Evolutionary conservation across 2,888 invertebrate species (phyloP).

Genomic region (Epistrophe eligans): DNA sequence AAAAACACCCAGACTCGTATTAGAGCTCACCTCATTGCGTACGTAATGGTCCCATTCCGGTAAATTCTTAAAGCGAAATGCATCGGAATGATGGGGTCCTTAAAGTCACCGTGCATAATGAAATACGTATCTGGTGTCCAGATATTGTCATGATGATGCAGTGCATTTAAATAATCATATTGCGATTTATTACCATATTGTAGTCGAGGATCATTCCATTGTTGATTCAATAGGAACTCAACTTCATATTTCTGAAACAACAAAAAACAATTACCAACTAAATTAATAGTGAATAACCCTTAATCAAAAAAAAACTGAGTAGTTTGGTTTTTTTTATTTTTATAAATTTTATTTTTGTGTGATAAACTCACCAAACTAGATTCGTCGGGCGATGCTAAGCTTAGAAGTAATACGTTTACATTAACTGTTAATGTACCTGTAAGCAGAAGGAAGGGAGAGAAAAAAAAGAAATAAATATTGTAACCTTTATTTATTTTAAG

Average conservation of each 20-base stretch:
- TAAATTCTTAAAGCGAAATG: slow-evolving; percentile 96
- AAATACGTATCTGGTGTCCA: slow-evolving; percentile 98
- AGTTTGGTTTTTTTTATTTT: not conserved
- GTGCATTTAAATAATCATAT: slow-evolving; percentile 95
- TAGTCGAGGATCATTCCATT: slow-evolving; percentile 96
- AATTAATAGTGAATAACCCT: not conserved
- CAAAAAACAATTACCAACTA: not conserved
- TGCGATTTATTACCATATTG: slow-evolving; percentile 94
- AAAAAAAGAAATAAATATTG: slow-evolving; percentile 76
- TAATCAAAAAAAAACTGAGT: not conserved
- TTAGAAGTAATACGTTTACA: slow-evolving; percentile 96
- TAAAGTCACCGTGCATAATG: slow-evolving; percentile 98
- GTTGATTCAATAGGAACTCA: slow-evolving; percentile 96
- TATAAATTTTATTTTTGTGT: not conserved
- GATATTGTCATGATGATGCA: slow-evolving; percentile 95
- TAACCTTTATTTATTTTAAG: slow-evolving; percentile 54
- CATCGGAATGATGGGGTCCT: slow-evolving; percentile 96
- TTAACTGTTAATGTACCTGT: slow-evolving; percentile 96
- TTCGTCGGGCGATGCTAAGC: slow-evolving; percentile 97
- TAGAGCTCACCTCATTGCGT: slow-evolving; percentile 91
- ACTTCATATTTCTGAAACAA: slow-evolving; percentile 94
- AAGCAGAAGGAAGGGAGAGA: slow-evolving; percentile 83
- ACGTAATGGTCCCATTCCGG: slow-evolving; percentile 96
- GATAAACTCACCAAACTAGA: slow-evolving; percentile 93
- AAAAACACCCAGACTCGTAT: not conserved